Base-by-base conservation (phyloP, 2,113 vertebrate species). In the Telmatochromis brachygnathus region DNA sequence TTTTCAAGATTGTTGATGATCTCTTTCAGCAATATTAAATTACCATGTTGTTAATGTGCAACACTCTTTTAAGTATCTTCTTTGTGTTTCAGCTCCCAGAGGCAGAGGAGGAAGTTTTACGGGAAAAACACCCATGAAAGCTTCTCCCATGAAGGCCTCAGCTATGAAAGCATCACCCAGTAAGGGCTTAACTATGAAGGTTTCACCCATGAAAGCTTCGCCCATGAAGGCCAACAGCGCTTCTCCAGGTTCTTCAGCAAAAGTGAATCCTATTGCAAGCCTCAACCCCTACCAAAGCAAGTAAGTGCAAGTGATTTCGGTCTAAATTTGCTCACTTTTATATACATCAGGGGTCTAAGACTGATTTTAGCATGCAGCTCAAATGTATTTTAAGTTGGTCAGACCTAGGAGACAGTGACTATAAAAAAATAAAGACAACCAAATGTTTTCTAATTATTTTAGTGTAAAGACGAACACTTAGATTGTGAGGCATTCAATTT, bases 241-340 rank as follows among this genome's bases (percentile, higher is more conserved):
- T 9, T 96, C 97, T 2, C 97, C 94, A 26, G 95, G 90, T 7
- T 92, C 97, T 2, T 28, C 93, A 83, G 2, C 79, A 26, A 98
- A 97, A 91, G 94, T 97, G 28, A 95, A 97, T 6, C 96, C 97
- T 0, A 98, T 99, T 35, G 93, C 96, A 81, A 92, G 94, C 84
- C 94, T 99, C 87, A 98, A 97, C 90, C 98, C 98, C 0, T 98
- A 99, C 94, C 96, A 97, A 2, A 97, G 96, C 81, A 98, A 97
- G 98, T 96, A 82, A 85, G 95, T 95, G 12, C 10, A 75, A 17
- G 53, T 21, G 37, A 45, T 55, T 2, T 60, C 1, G 37, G 4
- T 77, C 56, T 88, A 15, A 11, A 26, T 82, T 39, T 51, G 17
- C 6, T 51, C 17, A 77, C 70, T 49, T 75, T 28, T 28, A 19